Evolutionary conservation across 2,113 vertebrate genomes (phyloP), one percentile per base, ranked within the genome.

Genomic region (Brachypodius melanocephalos): DNA sequence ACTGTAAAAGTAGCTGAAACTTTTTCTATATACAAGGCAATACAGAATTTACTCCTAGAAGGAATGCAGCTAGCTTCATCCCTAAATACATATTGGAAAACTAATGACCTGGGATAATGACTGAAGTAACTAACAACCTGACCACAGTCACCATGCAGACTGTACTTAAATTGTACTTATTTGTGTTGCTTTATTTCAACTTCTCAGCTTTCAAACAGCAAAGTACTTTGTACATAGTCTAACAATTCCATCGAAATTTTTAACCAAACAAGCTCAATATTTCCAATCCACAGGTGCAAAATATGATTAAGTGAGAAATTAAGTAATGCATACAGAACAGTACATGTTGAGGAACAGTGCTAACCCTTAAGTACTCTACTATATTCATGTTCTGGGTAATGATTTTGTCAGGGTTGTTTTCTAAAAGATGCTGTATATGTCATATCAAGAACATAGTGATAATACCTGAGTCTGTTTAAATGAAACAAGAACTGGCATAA

Each of bases 401-500:
- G 52, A 84, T 90, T 89, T 93, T 91, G 63, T 85, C 58, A 74
- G 0, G 0, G 59, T 32, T 82, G 46, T 72, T 87, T 80, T 78
- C 76, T 42, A 80, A 75, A 85, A 77, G n/a, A 66, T 43, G 42
- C 14, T 42, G 7, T 72, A 65, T 21, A 62, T 72, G 88, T 75
- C 49, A 28, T 38, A 69, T 32, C 26, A 86, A 65, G 62, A 96
- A 83, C 69, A 71, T 48, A 29, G 36, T 83, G 58, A 61, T 88
- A 85, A 76, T 34, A 73, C 28, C 57, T 63, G 68, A 83, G 36
- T 68, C 36, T 81, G 14, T 79, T 96, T 81, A 93, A 92, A 83
- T 38, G 26, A 82, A 94, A 90, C 66, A 89, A 90, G 85, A 90
- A 83, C 51, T 80, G 74, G 63, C 79, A 95, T 95, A 65, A 74